Base-by-base conservation (phyloP, 2,797 vertebrate genomes). In the Pteropus rufus region DNA sequence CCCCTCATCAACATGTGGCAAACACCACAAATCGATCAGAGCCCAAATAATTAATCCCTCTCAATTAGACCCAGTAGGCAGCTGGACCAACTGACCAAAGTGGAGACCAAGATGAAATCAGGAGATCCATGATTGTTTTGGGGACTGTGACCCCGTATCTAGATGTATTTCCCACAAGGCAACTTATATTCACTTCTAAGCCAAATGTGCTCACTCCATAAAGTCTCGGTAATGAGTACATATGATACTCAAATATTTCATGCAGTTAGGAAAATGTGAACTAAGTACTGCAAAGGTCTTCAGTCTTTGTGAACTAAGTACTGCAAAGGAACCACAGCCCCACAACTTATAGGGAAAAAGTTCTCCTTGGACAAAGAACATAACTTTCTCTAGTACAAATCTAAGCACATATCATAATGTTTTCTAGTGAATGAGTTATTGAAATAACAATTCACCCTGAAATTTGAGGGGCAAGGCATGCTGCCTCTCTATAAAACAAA, bases 361-460 rank as follows among this genome's bases (percentile, higher is more conserved):
- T n/a, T 77, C 65, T 44, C 49, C 58, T 76, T 64, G 7, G 39
- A 64, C 21, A 64, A 70, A 73, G 41, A 73, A 4, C 3, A 5
- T 86, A 54, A 49, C 49, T n/a, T 93, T 81, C 93, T 44, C 34
- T 67, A 96, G 49, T 56, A 70, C 19, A 79, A 93, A 3, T 41
- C 1, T 70, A 97, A 81, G 56, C 11, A 93, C 39, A 69, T 3
- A 88, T 52, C 29, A 81, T 54, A 73, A 83, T 72, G 18, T 21
- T 94, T 94, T 85, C 89, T 72, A 58, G 36, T 73, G 44, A 89
- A 67, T 89, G 62, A 89, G n/a, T 86, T 65, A 89, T 3, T 31
- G 19, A 82, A 81, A 64, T 91, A 94, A 89, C 31, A 91, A 67
- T 77, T 58, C 49, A 87, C 15, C 16, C 60, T 93, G 76, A 95